Percentiles rank a stretch among this genome's conserved stretches.
phyloP scores from a whole-genome alignment of 2,888 invertebrate genomes.

The Mesorhabditis sp. region DNA sequence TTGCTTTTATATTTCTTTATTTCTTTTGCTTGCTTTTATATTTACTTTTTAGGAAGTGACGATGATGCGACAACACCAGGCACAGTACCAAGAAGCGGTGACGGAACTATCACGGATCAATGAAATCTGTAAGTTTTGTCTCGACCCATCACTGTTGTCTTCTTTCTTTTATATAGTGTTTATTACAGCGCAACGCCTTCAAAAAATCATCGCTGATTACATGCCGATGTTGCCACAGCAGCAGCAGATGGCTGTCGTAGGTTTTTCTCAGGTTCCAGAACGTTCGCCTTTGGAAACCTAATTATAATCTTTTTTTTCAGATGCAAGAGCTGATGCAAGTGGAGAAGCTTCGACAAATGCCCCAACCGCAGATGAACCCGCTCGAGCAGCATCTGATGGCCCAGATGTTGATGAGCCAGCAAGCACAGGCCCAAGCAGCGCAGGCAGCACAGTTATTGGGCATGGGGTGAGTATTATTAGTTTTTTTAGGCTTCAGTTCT shows the following conservation, averaged over 20 bases:
- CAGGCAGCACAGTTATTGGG: conserved; percentile 3
- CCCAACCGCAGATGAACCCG: neutral
- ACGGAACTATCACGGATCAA: no score
- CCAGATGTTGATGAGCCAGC: neutral
- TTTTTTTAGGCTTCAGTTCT: neutral
- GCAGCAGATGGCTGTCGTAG: neutral
- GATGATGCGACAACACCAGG: no score
- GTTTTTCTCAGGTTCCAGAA: neutral
- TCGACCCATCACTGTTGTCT: no score
- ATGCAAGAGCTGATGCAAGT: neutral
- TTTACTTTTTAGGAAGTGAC: no score
- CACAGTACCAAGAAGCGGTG: no score
- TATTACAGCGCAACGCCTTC: neutral
- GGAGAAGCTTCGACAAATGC: neutral
- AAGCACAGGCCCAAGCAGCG: neutral
- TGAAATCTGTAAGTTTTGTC: no score
- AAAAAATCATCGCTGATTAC: neutral
- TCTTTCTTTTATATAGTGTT: neutral
- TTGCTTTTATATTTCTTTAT: no score
- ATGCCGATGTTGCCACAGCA: neutral
- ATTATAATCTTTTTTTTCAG: neutral
- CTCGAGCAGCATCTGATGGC: neutral
- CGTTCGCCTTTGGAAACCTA: neutral
- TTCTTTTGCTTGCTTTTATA: no score
- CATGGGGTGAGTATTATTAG: neutral